These are phyloP conservation scores for Conus betulinus DNA, from an alignment of 1,140 invertebrate species.

Conservation along the genomic window DNA sequence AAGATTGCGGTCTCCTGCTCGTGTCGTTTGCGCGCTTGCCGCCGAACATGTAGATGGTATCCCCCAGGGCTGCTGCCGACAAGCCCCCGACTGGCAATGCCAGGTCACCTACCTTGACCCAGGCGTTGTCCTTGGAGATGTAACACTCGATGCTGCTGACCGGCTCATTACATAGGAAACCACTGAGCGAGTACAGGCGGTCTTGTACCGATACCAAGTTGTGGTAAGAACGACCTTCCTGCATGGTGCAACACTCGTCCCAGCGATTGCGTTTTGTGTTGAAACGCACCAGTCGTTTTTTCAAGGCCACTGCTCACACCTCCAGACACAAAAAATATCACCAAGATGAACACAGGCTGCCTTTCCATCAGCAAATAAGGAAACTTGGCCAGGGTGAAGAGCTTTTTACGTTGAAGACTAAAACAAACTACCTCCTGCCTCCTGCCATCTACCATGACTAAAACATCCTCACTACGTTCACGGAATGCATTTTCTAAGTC, in stretches of 20 bases:
- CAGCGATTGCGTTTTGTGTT: slow-evolving; percentile 46
- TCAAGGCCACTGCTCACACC: slow-evolving; percentile 31
- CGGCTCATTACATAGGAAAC: not conserved
- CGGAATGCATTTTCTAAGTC: slow-evolving; percentile 12
- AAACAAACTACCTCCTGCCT: slow-evolving; percentile 51
- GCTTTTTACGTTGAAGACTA: slow-evolving; percentile 46
- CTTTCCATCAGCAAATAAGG: slow-evolving; percentile 48
- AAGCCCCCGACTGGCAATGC: slow-evolving; percentile 43
- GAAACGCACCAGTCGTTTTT: slow-evolving; percentile 43
- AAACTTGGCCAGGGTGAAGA: slow-evolving; percentile 49
- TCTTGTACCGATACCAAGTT: slow-evolving; percentile 43
- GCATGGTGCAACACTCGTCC: slow-evolving; percentile 40
- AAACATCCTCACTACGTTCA: slow-evolving; percentile 42
- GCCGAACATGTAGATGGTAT: slow-evolving; percentile 56
- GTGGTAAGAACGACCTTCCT: slow-evolving; percentile 45
- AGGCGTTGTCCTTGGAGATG: slow-evolving; percentile 28
- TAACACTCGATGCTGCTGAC: slow-evolving; percentile 47
- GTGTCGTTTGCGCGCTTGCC: slow-evolving; percentile 36
- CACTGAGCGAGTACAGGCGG: not conserved
- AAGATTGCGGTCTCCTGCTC: not conserved
- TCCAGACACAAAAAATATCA: slow-evolving; percentile 47
- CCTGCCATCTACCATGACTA: slow-evolving; percentile 49
- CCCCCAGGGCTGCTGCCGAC: slow-evolving; percentile 44
- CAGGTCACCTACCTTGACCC: slow-evolving; percentile 40
- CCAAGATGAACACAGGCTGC: slow-evolving; percentile 49